Conservation (phyloP, 2,113 vertebrate species). For the Oryzias javanicus region DNA sequence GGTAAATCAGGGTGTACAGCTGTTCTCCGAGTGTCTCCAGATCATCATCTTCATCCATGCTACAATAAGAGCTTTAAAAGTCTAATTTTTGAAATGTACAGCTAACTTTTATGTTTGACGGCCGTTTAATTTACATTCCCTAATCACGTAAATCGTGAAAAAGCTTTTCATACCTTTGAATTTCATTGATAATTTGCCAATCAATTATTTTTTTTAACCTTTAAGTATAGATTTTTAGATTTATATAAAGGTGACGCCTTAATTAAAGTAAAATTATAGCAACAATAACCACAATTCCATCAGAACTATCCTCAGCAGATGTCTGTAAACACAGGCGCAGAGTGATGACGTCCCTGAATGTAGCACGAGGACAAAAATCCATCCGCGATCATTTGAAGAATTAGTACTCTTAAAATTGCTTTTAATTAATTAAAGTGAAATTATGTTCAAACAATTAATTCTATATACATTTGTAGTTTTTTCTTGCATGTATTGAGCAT, state of each 20-base stretch:
- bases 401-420: too few relatives aligned
- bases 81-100: not conserved
- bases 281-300: not conserved
- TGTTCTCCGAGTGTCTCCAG: slow-evolving; percentile 75
- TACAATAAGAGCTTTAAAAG: slow-evolving; percentile 2
- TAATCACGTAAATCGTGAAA: slow-evolving; percentile 1
- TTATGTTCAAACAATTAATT: too few relatives aligned
- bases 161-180: not conserved
- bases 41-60: slow-evolving; percentile 71
- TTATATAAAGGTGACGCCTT: too few relatives aligned
- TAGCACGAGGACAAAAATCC: too few relatives aligned
- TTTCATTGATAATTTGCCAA: not conserved
- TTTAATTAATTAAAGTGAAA: too few relatives aligned
- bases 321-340: slow-evolving; percentile 62
- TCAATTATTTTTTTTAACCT: too few relatives aligned
- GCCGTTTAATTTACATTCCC: slow-evolving; percentile 4
- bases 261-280: too few relatives aligned
- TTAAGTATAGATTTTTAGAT: too few relatives aligned
- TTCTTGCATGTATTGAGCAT: too few relatives aligned
- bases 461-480: too few relatives aligned
- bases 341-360: slow-evolving; percentile 37
- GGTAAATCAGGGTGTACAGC: slow-evolving; percentile 71
- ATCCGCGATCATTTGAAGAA: too few relatives aligned
- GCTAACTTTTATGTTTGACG: not conserved
- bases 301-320: not conserved